A percentile compares a stretch with the other conserved stretches of the same genome.
phyloP scores from a whole-genome alignment of 2,113 vertebrate genomes.

The Chaetura pelagica region DNA sequence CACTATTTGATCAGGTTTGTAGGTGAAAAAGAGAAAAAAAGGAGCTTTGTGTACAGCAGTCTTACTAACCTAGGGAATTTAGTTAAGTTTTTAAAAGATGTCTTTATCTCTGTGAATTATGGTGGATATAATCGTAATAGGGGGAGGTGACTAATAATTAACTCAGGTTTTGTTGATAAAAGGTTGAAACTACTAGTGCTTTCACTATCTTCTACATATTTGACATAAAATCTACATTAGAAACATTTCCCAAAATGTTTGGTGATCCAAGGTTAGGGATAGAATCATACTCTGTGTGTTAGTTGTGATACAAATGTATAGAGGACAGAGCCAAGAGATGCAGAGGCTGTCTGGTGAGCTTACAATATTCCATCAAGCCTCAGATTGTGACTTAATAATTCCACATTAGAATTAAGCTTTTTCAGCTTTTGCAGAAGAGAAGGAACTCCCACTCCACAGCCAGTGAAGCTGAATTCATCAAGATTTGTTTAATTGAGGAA shows the following conservation, averaged over 20 bases:
- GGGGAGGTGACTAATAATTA: background rate
- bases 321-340: background rate
- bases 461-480: constrained; percentile 37
- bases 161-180: background rate
- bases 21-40: background rate
- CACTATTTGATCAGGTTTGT: background rate
- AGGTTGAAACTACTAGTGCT: background rate
- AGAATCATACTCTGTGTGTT: accelerated
- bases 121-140: background rate
- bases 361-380: background rate
- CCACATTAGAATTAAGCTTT: background rate
- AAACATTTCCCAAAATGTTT: background rate
- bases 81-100: background rate
- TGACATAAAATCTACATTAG: background rate
- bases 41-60: background rate
- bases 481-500: constrained; percentile 55
- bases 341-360: background rate
- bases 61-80: background rate
- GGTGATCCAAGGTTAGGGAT: background rate
- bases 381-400: background rate
- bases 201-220: background rate
- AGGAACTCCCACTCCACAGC: background rate
- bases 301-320: background rate
- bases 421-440: background rate
- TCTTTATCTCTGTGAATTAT: background rate